phyloP scores from a whole-genome alignment of 2,113 vertebrate species.

The Rallus limicola region DNA sequence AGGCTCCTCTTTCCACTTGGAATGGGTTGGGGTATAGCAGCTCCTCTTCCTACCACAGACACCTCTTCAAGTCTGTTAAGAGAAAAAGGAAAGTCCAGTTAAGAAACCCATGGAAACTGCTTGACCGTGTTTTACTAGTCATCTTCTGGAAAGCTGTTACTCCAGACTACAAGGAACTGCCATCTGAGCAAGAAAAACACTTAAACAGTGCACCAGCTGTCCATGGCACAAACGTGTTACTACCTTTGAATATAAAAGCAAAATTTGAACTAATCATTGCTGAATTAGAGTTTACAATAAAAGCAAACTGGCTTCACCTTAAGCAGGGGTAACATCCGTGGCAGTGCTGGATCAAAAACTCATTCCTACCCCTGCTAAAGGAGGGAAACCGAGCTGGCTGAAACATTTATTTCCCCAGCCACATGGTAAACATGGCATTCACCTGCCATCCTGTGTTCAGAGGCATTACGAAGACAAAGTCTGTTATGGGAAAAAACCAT shows the following conservation, averaged over 20 bases:
- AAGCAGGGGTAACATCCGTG: background rate
- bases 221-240: background rate
- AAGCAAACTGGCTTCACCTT: background rate
- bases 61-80: background rate
- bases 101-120: background rate
- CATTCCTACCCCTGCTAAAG: background rate
- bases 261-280: background rate
- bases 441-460: background rate
- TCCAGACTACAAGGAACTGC: background rate
- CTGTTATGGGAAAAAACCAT: background rate
- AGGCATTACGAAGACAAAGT: background rate
- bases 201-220: background rate
- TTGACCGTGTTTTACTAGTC: background rate
- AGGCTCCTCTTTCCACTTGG: background rate
- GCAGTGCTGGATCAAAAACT: background rate
- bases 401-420: background rate
- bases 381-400: background rate
- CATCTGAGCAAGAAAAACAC: background rate
- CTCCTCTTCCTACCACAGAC: background rate
- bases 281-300: background rate
- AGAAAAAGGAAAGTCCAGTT: background rate
- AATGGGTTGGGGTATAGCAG: background rate
- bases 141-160: background rate
- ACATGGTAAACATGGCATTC: background rate
- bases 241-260: background rate